A percentile compares a stretch with the other conserved stretches of the same genome.
Conservation (phyloP, 2,888 invertebrate genomes). For the Drosophila acutilabella region DNA sequence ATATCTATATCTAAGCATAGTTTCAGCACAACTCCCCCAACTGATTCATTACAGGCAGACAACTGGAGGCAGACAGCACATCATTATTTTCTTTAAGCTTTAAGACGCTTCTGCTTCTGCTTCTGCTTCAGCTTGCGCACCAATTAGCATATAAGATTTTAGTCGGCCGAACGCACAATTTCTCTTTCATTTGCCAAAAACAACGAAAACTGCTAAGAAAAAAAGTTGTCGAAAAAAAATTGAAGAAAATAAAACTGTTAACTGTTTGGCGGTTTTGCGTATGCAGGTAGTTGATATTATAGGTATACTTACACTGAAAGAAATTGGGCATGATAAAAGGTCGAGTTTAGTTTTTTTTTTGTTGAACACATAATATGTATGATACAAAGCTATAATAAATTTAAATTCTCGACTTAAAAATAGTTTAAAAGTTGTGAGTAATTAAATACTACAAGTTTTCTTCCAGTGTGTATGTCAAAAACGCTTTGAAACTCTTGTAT, state of each 20-base stretch:
- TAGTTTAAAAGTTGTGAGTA: too few relatives aligned
- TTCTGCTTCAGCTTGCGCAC: conserved; percentile 26
- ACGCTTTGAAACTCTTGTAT: too few relatives aligned
- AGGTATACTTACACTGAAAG: conserved; percentile 1
- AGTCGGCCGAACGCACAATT: conserved; percentile 63
- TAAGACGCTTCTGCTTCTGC: conserved; percentile 13
- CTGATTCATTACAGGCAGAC: not conserved
- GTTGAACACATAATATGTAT: too few relatives aligned
- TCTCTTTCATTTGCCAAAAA: conserved; percentile 78
- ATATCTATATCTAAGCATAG: not conserved
- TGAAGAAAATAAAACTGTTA: conserved; percentile 54
- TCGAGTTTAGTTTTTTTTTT: too few relatives aligned
- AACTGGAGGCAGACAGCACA: conserved; percentile 22
- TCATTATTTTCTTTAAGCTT: conserved; percentile 18
- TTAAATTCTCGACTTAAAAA: too few relatives aligned
- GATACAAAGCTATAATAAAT: too few relatives aligned
- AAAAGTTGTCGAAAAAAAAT: conserved; percentile 1
- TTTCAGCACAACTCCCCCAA: conserved; percentile 23
- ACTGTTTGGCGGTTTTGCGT: conserved; percentile 52
- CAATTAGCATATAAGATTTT: conserved; percentile 72
- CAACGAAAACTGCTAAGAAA: conserved; percentile 11
- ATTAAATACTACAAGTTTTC: too few relatives aligned
- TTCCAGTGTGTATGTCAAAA: too few relatives aligned
- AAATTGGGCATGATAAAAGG: not conserved
- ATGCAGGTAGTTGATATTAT: conserved; percentile 48